These are phyloP conservation scores for Cosmia pyralina DNA, from an alignment of 2,888 invertebrate species.

Conservation along the genomic window DNA sequence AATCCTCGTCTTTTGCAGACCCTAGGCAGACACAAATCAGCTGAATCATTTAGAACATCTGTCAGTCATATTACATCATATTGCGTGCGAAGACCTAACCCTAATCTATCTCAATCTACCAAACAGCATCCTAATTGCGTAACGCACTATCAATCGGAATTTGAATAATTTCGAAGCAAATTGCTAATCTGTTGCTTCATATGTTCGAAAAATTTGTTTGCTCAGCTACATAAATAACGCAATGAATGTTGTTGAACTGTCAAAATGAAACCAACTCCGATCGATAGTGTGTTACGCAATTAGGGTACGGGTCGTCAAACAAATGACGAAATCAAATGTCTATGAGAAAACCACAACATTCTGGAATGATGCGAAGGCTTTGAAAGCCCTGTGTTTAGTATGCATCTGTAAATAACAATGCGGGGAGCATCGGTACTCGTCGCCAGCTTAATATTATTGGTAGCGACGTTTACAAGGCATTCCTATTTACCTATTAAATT, in stretches of 20 bases:
- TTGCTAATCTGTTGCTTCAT: too few species aligned
- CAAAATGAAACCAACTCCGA: too few species aligned
- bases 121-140: too few species aligned
- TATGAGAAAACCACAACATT: slow-evolving; percentile 22
- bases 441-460: neutral
- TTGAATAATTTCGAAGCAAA: too few species aligned
- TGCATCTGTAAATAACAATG: slow-evolving; percentile 46
- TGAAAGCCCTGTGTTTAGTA: slow-evolving; percentile 57
- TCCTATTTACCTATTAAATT: too few species aligned
- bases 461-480: slow-evolving; percentile 21
- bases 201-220: too few species aligned
- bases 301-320: slow-evolving; percentile 5
- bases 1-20: neutral
- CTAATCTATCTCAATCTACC: slow-evolving; percentile 3
- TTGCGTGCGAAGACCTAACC: neutral
- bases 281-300: too few species aligned
- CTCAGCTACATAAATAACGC: too few species aligned
- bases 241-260: too few species aligned
- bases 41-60: slow-evolving; percentile 20
- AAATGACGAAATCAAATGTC: slow-evolving; percentile 22
- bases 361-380: slow-evolving; percentile 42
- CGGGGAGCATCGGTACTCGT: slow-evolving; percentile 19
- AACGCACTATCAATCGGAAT: too few species aligned
- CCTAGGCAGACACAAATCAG: neutral
- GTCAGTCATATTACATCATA: slow-evolving; percentile 11